Evolutionary conservation across 2,888 invertebrate genomes (phyloP).

Genomic region (Drymonia ruficornis): DNA sequence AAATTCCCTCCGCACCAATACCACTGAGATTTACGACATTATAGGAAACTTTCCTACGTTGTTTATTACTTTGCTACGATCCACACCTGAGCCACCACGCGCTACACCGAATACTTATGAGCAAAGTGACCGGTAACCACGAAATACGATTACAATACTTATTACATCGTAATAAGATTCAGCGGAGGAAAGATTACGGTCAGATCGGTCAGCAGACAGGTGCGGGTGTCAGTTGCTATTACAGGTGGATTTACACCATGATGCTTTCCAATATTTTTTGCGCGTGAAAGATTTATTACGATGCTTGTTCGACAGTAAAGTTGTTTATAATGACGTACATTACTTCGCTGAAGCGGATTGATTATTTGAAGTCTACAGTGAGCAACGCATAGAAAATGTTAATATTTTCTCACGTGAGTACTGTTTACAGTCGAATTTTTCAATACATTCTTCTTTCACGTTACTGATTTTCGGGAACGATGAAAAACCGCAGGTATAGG

Average conservation of each 20-base stretch:
- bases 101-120: slow-evolving; percentile 4
- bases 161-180: neutral
- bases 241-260: neutral
- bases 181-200: neutral
- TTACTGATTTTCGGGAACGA: too few relatives aligned
- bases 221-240: neutral
- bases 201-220: neutral
- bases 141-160: neutral
- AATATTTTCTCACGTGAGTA: neutral
- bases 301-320: neutral
- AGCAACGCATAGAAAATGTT: neutral
- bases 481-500: too few relatives aligned
- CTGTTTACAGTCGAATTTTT: neutral
- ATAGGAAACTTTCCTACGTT: slow-evolving; percentile 25
- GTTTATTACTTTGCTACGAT: slow-evolving; percentile 9
- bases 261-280: neutral
- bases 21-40: slow-evolving; percentile 16
- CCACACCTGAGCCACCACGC: slow-evolving; percentile 13
- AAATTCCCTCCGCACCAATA: slow-evolving; percentile 14
- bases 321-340: neutral
- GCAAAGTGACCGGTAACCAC: neutral
- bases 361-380: neutral
- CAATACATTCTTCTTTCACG: neutral
- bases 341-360: neutral
- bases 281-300: neutral